Percentiles rank a stretch among this genome's conserved stretches.
These are phyloP conservation scores for Schizaphis graminum DNA, from an alignment of 2,888 invertebrate genomes.

Conservation along the genomic window DNA sequence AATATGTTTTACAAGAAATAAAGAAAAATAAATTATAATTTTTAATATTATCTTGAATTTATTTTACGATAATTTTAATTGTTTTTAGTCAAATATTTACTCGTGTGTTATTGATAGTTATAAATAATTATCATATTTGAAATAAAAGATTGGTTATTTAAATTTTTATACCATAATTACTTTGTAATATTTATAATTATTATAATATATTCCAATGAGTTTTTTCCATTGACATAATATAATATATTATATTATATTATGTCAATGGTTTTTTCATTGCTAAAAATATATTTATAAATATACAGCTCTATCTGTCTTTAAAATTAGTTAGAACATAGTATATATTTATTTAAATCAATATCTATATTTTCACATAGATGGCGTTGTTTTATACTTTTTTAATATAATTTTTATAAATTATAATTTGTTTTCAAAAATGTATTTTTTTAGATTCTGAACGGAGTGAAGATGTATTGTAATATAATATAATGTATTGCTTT, in stretches of 20 bases:
- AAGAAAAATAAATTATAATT: not conserved
- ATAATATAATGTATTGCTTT: too few relatives aligned
- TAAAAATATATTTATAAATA: not conserved
- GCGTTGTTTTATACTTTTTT: not conserved
- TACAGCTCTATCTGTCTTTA: not conserved
- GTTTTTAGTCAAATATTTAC: not conserved
- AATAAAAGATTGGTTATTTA: not conserved
- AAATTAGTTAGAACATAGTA: not conserved
- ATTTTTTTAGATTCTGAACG: too few relatives aligned
- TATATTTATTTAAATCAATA: not conserved
- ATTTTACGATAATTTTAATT: not conserved
- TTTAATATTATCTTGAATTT: not conserved
- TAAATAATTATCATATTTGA: not conserved
- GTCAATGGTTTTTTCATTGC: not conserved
- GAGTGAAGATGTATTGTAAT: too few relatives aligned
- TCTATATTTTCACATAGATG: not conserved
- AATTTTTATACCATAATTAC: not conserved
- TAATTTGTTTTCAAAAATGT: not conserved
- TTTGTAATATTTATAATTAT: not conserved
- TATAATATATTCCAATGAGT: not conserved
- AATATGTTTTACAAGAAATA: not conserved
- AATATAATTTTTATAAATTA: not conserved
- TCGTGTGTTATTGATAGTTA: not conserved
- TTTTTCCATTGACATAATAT: too few relatives aligned
- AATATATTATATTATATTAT: too few relatives aligned